A percentile compares a stretch with the other conserved stretches of the same genome.
Evolutionary conservation across 2,888 invertebrate species (phyloP).

Genomic region (Tenodera sinensis): DNA sequence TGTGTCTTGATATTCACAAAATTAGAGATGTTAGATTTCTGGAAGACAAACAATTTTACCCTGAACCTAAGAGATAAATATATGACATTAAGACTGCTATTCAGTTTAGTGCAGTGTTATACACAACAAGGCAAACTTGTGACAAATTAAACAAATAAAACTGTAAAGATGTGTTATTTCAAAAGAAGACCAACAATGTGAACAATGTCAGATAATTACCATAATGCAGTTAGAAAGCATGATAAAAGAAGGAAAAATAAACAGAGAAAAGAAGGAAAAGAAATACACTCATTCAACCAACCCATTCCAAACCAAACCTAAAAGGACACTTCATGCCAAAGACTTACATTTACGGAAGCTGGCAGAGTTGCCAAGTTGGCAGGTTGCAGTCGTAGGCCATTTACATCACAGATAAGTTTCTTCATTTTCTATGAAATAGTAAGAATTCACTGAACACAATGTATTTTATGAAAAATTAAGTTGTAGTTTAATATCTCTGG

Average conservation of each 20-base stretch:
- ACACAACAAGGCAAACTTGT: not conserved
- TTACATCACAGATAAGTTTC: not conserved
- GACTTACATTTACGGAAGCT: not conserved
- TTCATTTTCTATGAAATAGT: not conserved
- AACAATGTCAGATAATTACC: not conserved
- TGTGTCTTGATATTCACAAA: not conserved
- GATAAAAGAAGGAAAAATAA: not conserved
- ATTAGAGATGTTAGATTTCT: not conserved
- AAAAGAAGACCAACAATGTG: not conserved
- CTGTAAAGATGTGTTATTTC: not conserved
- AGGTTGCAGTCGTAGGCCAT: not conserved
- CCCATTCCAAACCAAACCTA: not conserved
- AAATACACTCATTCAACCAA: not conserved
- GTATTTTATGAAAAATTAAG: not conserved
- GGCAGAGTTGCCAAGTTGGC: not conserved
- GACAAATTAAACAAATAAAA: not conserved
- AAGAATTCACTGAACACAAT: not conserved
- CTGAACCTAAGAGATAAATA: not conserved
- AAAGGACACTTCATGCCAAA: not conserved
- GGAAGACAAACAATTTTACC: not conserved
- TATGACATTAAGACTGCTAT: not conserved
- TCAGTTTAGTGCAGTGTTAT: not conserved
- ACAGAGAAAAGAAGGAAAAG: not conserved
- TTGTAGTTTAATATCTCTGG: no score
- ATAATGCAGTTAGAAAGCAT: not conserved